A percentile compares a stretch with the other conserved stretches of the same genome.
Evolutionary conservation across 2,113 vertebrate species (phyloP).

Genomic region (Oncorhynchus gorbuscha): DNA sequence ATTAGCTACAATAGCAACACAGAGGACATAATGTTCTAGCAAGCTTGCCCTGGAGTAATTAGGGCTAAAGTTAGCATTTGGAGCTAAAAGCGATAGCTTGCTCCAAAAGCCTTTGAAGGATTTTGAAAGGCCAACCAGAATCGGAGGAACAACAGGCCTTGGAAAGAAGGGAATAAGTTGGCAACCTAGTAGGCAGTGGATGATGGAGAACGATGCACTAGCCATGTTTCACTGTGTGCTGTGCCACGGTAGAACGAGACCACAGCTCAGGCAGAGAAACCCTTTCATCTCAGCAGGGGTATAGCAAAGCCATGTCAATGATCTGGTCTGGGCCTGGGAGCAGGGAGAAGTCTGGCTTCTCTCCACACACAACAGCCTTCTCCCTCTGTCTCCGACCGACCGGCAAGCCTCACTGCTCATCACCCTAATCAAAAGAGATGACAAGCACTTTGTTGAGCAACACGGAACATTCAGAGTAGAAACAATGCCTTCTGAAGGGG

Average conservation of each 20-base stretch:
- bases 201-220: neutral
- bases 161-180: neutral
- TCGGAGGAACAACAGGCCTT: neutral
- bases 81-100: neutral
- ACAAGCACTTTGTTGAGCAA: neutral
- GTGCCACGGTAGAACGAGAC: neutral
- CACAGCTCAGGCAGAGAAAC: slow-evolving; percentile 17
- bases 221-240: neutral
- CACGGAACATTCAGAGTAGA: neutral
- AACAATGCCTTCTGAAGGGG: neutral
- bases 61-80: slow-evolving; percentile 20
- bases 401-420: neutral
- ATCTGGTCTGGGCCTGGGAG: slow-evolving; percentile 35
- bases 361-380: neutral
- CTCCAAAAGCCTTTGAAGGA: neutral
- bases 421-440: neutral
- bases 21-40: slow-evolving; percentile 16
- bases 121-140: slow-evolving; percentile 10
- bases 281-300: slow-evolving; percentile 19
- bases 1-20: slow-evolving; percentile 17
- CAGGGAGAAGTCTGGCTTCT: slow-evolving; percentile 1
- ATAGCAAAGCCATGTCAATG: slow-evolving; percentile 29
- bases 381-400: neutral
- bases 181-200: neutral
- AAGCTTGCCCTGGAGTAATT: slow-evolving; percentile 20